Base-by-base conservation (phyloP, 2,797 vertebrate genomes). In the Molossus alvarezi region DNA sequence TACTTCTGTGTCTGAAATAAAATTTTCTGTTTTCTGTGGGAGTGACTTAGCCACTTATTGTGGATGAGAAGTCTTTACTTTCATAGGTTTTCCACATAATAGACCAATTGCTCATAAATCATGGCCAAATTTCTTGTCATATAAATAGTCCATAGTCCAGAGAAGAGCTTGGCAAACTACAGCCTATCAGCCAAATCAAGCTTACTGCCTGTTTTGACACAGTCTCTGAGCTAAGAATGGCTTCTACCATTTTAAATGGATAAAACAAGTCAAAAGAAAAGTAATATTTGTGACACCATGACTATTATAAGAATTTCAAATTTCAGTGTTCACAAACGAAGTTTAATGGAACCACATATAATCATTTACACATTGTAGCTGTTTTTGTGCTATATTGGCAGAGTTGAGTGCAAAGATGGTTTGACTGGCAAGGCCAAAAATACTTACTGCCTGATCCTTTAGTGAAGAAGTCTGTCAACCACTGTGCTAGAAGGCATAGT, bases 241-340 rank as follows among this genome's bases (percentile, higher is more conserved):
- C 27, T 92, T 95, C 57, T 73, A 83, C 11, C 27, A 58, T 27
- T 64, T 60, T 48, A 80, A 33, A 41, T 71, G 2, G 48, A 57
- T 83, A 1, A 33, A 82, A 93, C 48, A 79, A 84, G 73, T 91
- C 9, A 88, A 73, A 69, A 91, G 9, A 81, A 81, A 15, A 90
- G 37, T 71, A 80, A 65, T 60, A 94, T 65, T n/a, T 62, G 9
- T 88, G 37, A 75, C 1, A 60, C 1, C 1, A 27, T 67, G 45
- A 96, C 27, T 73, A 79, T 79, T 27, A 69, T 15, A 73, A 67
- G 2, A 77, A 92, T 67, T 86, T 85, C 9, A 82, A 88, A 94
- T 88, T 80, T 51, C 37, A 51, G 11, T 51, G 9, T 88, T 5
- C 17, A 20, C 77, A 81, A 85, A 57, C 37, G 18, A 23, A 64